These are phyloP conservation scores for Polypterus bichir DNA, from an alignment of 2,113 vertebrate species.

Conservation along the genomic window DNA sequence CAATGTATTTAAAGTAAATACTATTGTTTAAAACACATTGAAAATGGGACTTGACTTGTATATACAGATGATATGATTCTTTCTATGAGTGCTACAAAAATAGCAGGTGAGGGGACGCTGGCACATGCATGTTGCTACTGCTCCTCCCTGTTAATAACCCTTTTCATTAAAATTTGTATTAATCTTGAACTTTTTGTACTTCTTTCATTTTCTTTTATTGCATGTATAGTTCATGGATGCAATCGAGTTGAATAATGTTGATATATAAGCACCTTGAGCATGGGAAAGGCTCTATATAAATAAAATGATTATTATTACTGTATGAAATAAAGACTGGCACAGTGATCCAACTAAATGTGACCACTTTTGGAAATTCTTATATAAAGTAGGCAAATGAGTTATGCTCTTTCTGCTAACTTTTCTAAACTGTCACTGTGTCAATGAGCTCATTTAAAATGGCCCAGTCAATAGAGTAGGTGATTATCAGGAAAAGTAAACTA, in stretches of 20 bases:
- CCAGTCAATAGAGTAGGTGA: slow-evolving; percentile 18
- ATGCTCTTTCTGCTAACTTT: slow-evolving; percentile 3
- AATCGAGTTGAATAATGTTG: no score
- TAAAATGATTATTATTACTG: no score
- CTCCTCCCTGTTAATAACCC: neutral
- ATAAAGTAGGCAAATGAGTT: neutral
- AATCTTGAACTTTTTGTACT: neutral
- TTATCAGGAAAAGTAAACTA: slow-evolving; percentile 32
- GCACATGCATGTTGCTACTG: neutral
- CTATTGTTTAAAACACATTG: neutral
- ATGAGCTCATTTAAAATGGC: slow-evolving; percentile 8
- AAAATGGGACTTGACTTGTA: no score
- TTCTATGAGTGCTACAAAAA: neutral
- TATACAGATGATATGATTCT: no score
- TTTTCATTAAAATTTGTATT: neutral
- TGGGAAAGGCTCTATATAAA: no score
- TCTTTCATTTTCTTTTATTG: no score
- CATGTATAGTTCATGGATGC: no score
- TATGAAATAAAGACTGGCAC: no score
- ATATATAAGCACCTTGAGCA: no score
- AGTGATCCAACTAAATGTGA: no score
- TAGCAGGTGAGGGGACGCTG: neutral
- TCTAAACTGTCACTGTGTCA: slow-evolving; percentile 3
- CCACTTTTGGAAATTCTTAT: no score
- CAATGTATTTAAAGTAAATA: neutral